Percentiles rank a stretch among this genome's conserved stretches.
phyloP scores from a whole-genome alignment of 2,888 invertebrate species.

The Blastobasis lacticolella region DNA sequence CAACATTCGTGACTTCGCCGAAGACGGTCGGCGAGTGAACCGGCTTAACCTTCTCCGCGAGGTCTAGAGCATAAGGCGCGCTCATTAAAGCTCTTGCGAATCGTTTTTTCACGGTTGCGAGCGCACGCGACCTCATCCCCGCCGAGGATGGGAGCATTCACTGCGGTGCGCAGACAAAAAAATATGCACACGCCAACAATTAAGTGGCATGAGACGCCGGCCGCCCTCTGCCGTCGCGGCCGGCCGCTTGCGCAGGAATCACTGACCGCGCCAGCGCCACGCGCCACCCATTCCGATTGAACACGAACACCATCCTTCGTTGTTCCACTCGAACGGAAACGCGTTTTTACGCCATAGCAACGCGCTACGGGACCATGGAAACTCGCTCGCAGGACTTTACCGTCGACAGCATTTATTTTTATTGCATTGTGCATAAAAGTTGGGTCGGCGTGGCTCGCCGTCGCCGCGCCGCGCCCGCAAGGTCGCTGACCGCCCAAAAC shows the following conservation, averaged over 20 bases:
- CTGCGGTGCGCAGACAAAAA: conserved; percentile 41
- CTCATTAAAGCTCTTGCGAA: conserved; percentile 39
- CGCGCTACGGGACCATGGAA: conserved; percentile 25
- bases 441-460: conserved; percentile 36
- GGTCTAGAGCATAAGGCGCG: conserved; percentile 47
- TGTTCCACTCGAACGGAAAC: conserved; percentile 48
- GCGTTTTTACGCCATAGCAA: conserved; percentile 39
- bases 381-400: conserved; percentile 24
- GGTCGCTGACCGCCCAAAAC: conserved; percentile 66
- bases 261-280: conserved; percentile 43
- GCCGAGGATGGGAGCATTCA: conserved; percentile 46
- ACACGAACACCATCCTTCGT: conserved; percentile 22
- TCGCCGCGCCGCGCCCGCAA: conserved; percentile 37
- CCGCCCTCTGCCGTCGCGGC: conserved; percentile 38
- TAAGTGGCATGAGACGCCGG: conserved; percentile 44
- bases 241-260: conserved; percentile 52
- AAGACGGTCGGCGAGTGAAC: conserved; percentile 41
- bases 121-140: conserved; percentile 47
- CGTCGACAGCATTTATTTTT: conserved; percentile 36
- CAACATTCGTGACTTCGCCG: conserved; percentile 46
- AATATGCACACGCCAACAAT: conserved; percentile 66
- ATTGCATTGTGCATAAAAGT: conserved; percentile 33
- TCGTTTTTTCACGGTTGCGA: conserved; percentile 41
- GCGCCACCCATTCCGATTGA: conserved; percentile 39
- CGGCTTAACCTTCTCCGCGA: conserved; percentile 46